Percentiles rank a stretch among this genome's conserved stretches.
Conservation (phyloP, 1,140 invertebrate genomes). For the Pinna nobilis region DNA sequence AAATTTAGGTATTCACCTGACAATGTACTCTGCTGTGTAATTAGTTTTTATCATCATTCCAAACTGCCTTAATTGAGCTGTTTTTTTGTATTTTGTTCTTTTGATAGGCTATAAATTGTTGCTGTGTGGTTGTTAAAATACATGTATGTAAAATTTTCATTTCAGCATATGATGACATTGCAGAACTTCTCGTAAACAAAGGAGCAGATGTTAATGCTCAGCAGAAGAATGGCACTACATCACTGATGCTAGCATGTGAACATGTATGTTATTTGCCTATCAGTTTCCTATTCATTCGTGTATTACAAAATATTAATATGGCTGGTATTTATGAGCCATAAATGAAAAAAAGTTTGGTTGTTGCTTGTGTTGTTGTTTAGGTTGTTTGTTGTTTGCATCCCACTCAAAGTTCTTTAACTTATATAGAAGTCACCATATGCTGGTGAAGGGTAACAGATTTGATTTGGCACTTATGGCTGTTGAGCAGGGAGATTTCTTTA, state of each 20-base stretch:
- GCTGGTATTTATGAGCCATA: too few species aligned
- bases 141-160: too few species aligned
- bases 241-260: constrained; percentile 66
- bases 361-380: not conserved
- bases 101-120: not conserved
- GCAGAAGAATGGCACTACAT: constrained; percentile 62
- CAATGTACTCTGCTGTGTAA: not conserved
- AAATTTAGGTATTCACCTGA: too few species aligned
- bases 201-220: constrained; percentile 63
- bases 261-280: constrained; percentile 55
- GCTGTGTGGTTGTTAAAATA: not conserved
- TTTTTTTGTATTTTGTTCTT: not conserved
- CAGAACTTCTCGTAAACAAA: constrained; percentile 55
- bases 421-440: too few species aligned
- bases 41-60: not conserved
- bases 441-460: too few species aligned
- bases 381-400: not conserved
- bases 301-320: not conserved
- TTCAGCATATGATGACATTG: constrained; percentile 62
- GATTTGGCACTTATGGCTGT: too few species aligned
- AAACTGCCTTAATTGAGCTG: not conserved
- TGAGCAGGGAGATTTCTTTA: too few species aligned
- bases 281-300: not conserved
- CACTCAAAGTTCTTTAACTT: not conserved
- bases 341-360: not conserved